Percentiles rank a stretch among this genome's conserved stretches.
These are phyloP conservation scores for Polietes domitor DNA, from an alignment of 2,888 invertebrate genomes.

Conservation along the genomic window DNA sequence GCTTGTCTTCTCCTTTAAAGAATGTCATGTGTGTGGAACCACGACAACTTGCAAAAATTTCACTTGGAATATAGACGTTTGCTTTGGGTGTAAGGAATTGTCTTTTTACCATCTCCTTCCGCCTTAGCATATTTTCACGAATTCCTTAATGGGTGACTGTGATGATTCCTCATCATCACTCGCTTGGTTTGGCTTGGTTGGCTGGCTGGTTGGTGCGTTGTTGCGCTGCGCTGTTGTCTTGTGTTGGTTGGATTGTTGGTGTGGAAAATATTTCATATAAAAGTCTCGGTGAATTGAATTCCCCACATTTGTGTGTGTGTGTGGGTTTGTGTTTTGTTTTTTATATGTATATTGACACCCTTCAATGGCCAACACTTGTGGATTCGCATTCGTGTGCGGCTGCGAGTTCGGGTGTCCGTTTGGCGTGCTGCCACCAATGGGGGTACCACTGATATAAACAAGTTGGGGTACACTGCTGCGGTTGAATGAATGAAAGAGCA, in stretches of 20 bases:
- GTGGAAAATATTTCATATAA: conserved; percentile 55
- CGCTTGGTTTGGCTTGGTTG: not conserved
- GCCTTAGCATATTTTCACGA: conserved; percentile 67
- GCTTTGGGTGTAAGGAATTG: not conserved
- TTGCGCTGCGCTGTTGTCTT: not conserved
- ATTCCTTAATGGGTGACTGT: conserved; percentile 63
- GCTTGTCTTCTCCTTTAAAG: no score
- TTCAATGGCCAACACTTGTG: conserved; percentile 21
- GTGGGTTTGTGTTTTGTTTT: conserved; percentile 5
- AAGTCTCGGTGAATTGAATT: conserved; percentile 50
- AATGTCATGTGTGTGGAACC: no score
- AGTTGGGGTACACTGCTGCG: conserved; percentile 39
- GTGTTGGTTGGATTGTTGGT: not conserved
- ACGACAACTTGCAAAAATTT: no score
- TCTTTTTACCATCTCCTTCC: not conserved
- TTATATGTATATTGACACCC: conserved; percentile 24
- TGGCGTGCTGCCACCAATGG: not conserved
- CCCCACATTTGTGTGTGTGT: conserved; percentile 55
- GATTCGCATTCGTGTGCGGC: conserved; percentile 22
- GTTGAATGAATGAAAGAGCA: conserved; percentile 67
- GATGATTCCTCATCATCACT: conserved; percentile 33
- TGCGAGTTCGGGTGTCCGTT: not conserved
- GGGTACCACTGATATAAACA: conserved; percentile 10
- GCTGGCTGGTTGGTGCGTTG: conserved; percentile 34
- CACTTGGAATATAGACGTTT: no score